phyloP scores from a whole-genome alignment of 2,113 vertebrate genomes.

The Noctilio leporinus region DNA sequence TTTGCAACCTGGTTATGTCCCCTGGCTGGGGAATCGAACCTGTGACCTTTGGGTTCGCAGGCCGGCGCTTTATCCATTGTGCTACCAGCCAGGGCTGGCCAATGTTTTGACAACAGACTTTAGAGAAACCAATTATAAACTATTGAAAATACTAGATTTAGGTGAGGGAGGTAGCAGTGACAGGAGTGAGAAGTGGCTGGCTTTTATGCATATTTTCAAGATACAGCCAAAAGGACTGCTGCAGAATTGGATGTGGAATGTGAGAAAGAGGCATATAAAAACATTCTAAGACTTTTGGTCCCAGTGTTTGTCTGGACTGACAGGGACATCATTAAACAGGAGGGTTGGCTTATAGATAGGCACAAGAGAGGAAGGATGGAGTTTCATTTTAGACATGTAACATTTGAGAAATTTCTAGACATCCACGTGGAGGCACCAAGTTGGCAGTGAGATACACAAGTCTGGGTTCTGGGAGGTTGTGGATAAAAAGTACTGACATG shows the following conservation, averaged over 20 bases:
- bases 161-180: no score
- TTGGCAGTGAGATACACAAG: background rate
- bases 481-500: background rate
- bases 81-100: no score
- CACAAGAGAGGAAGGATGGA: background rate
- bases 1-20: no score
- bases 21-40: no score
- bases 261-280: background rate
- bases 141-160: background rate
- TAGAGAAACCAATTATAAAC: background rate
- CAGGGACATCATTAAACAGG: background rate
- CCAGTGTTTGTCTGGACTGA: background rate
- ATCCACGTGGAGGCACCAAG: fast-evolving
- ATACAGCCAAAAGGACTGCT: background rate
- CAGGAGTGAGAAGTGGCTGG: background rate
- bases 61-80: no score
- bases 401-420: background rate
- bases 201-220: background rate
- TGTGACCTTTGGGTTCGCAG: no score
- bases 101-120: background rate
- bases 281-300: background rate
- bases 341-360: background rate
- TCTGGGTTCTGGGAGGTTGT: background rate
- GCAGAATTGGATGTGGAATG: background rate
- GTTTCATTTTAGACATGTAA: background rate